Evolutionary conservation across 2,797 vertebrate genomes (phyloP), one percentile per base, ranked within the genome.

Genomic region (Cirrhinus molitorella): DNA sequence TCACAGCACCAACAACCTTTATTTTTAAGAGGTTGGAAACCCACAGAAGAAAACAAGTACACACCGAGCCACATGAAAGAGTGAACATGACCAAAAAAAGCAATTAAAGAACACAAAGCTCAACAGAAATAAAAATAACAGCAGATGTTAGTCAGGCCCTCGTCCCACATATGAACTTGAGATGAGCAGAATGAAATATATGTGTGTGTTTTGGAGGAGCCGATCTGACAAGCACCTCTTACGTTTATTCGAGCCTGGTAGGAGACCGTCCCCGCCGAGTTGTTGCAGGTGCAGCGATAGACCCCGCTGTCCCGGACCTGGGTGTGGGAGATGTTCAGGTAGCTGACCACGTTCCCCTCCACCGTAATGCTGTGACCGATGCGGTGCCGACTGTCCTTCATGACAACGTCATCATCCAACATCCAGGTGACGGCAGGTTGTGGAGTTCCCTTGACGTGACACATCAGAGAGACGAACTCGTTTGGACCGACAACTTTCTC

Each of bases 221-320:
- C 97, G 97, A 99, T 98, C 97, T 98, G 98, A 99, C 98, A 99
- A 99, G 98, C 98, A 99, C 98, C 98, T 99, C 98, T 99, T 99
- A 99, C 98, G 98, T 99, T 99, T 99, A 99, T 99, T 98, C 98
- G 98, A 97, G 98, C 98, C 98, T 99, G 98, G 97, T 99, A 99
- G 92, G 95, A 96, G 96, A 98, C 96, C 93, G 96, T 96, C 94
- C 98, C 98, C 10, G 98, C 98, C 55, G 98, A 99, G 94, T 99
- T 99, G 96, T 98, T 98, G 94, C 97, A 98, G 3, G 96, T 96
- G 94, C 98, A 99, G 91, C 98, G 97, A 92, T 99, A 99, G 88
- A 99, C 96, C 66, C 98, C 98, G 11, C 98, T 98, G 9, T 99
- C 98, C 73, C 96, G 96, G 92, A 99, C 98, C 94, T 97, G 97